A percentile compares a stretch with the other conserved stretches of the same genome.
These are phyloP conservation scores for Sepioteuthis lessoniana DNA, from an alignment of 2,888 invertebrate genomes.

Conservation along the genomic window DNA sequence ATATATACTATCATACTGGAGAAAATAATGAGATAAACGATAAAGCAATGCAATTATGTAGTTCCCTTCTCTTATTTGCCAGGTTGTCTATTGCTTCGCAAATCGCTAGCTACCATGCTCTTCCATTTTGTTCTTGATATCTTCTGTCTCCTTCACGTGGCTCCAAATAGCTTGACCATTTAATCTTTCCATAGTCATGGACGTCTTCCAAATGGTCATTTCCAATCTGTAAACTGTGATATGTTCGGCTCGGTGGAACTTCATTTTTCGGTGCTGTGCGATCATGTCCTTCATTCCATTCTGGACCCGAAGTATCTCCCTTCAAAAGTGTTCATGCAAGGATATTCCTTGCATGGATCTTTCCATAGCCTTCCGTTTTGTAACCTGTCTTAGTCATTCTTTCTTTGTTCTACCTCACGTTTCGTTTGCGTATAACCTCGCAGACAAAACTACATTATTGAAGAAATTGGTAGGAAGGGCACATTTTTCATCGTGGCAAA, in stretches of 20 bases:
- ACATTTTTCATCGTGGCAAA: too few relatives aligned
- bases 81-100: too few relatives aligned
- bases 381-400: neutral
- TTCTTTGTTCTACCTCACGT: neutral
- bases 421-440: neutral
- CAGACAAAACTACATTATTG: neutral
- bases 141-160: neutral
- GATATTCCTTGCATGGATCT: neutral
- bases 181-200: neutral
- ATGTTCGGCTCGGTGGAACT: neutral
- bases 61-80: too few relatives aligned
- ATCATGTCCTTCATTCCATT: neutral
- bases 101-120: neutral
- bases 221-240: neutral
- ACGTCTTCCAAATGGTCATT: neutral
- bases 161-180: neutral
- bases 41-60: too few relatives aligned
- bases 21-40: too few relatives aligned
- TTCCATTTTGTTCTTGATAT: neutral
- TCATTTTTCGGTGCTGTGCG: neutral
- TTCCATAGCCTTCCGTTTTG: neutral
- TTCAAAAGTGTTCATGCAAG: neutral
- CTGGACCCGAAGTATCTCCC: neutral
- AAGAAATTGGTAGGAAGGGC: neutral
- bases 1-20: too few relatives aligned